Evolutionary conservation across 2,113 vertebrate species (phyloP).

Genomic region (Catharus fuscescens): DNA sequence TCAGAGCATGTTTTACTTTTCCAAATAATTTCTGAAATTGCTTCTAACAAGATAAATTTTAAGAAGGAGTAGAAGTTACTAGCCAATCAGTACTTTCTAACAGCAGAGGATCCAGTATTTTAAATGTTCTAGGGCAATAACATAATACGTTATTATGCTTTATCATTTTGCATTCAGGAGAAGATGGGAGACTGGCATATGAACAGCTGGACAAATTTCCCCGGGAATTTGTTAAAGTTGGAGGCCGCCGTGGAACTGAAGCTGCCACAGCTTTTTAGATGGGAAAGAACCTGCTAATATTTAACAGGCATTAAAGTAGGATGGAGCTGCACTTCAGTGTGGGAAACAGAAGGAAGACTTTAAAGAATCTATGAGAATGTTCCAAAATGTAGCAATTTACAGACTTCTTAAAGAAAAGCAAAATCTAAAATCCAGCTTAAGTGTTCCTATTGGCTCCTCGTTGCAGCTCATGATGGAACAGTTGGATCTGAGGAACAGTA

Average conservation of each 20-base stretch:
- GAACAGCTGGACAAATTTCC: slow-evolving; percentile 91
- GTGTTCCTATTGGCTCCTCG: background rate
- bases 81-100: background rate
- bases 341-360: background rate
- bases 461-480: slow-evolving; percentile 36
- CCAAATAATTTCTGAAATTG: background rate
- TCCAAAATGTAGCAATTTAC: background rate
- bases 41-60: background rate
- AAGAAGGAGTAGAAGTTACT: background rate
- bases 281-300: background rate
- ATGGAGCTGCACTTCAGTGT: slow-evolving; percentile 15
- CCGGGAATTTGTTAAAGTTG: slow-evolving; percentile 81
- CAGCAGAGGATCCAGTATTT: background rate
- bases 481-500: background rate
- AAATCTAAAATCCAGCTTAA: background rate
- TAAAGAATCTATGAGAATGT: background rate
- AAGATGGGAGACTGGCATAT: slow-evolving; percentile 91
- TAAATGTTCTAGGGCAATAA: background rate
- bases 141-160: background rate
- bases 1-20: background rate
- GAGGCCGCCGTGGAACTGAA: slow-evolving; percentile 80
- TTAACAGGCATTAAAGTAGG: background rate
- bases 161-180: slow-evolving; percentile 77
- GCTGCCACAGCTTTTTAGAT: slow-evolving; percentile 86
- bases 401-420: background rate